Evolutionary conservation across 2,888 invertebrate species (phyloP), one percentile per base, ranked within the genome.

Genomic region (Antheraea assamensis): DNA sequence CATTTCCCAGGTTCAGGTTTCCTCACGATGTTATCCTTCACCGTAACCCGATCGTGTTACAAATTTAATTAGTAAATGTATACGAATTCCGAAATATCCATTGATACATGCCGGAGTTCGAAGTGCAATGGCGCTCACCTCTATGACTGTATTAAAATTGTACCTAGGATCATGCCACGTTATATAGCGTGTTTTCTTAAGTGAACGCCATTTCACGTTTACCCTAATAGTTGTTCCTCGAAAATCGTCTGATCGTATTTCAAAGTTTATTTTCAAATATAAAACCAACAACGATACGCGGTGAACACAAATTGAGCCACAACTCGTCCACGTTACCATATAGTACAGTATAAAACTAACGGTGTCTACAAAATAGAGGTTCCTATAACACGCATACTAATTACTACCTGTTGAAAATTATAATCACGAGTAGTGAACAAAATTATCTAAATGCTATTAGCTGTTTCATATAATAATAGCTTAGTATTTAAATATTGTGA

Each of bases 301-400:
- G 35, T 68, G 21, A 35, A 35, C 21, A 35, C n/a, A 68, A 68
- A 68, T n/a, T 68, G 30, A 64, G 30, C 61, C 30, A 30, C 30
- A 27, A 58, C 13, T 58, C 8, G 13, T 24, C 3, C 1, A 58
- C 24, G 24, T 66, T 30, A 76, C 72, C 71, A 78, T 76, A 75
- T 73, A 75, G 55, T 27, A 30, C n/a, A 70, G 21, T 49, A 73
- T 74, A 76, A 74, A 76, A 76, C 77, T 74, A 80, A 80, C 80
- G 80, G 80, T 79, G 73, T 74, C 72, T 74, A 73, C 74, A 75
- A 74, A 79, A 80, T 78, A 17, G 24, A 27, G 30, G 21, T 27
- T 17, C 10, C 35, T 21, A 42, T 70, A 27, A 7, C 24, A 30
- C 30, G 73, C 55, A 73, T 73, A 70, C 30, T 27, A 73, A 73